phyloP scores from a whole-genome alignment of 2,888 invertebrate species.

The Plutella xylostella region DNA sequence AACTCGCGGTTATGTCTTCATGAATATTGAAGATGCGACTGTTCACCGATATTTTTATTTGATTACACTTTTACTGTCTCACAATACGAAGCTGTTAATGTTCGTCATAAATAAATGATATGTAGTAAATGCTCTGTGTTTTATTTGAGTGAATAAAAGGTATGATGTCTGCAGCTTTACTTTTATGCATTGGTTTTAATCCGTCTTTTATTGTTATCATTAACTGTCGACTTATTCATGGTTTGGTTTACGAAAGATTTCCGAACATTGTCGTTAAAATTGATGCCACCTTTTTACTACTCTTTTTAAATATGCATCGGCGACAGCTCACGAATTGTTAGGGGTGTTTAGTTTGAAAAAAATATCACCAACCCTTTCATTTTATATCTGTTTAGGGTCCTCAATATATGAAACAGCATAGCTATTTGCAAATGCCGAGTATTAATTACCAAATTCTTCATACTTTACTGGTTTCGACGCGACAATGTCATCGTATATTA shows the following conservation, averaged over 20 bases:
- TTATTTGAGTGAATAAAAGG: conserved; percentile 23
- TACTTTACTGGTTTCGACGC: conserved; percentile 50
- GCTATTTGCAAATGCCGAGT: conserved; percentile 26
- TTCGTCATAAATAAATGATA: conserved; percentile 31
- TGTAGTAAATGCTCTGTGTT: conserved; percentile 20
- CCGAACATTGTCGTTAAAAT: background rate
- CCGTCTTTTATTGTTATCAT: background rate
- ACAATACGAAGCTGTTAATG: conserved; percentile 34
- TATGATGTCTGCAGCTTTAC: background rate
- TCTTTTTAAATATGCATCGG: no score
- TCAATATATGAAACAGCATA: conserved; percentile 1
- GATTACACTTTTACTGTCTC: conserved; percentile 36
- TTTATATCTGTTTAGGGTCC: background rate
- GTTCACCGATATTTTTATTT: conserved; percentile 55
- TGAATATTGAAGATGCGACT: conserved; percentile 65
- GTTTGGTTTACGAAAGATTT: background rate
- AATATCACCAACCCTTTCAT: conserved; percentile 1
- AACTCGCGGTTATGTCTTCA: conserved; percentile 65
- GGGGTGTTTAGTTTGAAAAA: background rate
- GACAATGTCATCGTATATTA: conserved; percentile 38
- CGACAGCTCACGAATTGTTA: no score
- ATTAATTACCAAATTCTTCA: conserved; percentile 63
- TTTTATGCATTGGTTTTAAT: background rate
- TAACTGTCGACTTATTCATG: background rate
- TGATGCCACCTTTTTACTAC: no score